Percentiles rank a stretch among this genome's conserved stretches.
Evolutionary conservation across 2,888 invertebrate species (phyloP).

Genomic region (Pyrgus malvae): DNA sequence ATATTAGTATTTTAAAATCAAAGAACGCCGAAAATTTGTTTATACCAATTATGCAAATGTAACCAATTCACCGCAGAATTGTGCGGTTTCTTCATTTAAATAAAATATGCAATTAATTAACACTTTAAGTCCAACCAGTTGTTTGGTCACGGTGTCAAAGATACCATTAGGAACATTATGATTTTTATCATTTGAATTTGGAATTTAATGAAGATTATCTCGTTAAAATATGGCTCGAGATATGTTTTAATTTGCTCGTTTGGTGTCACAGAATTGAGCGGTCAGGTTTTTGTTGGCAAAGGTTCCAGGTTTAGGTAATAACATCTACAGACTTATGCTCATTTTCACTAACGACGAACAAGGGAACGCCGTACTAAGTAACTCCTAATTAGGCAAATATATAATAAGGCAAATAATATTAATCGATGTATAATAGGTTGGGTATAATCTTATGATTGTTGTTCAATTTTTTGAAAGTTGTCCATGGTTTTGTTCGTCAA

Average conservation of each 20-base stretch:
- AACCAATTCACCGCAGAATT: neutral
- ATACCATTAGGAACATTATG: slow-evolving; percentile 13
- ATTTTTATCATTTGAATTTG: slow-evolving; percentile 1
- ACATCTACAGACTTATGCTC: too few relatives aligned
- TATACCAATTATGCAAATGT: slow-evolving; percentile 13
- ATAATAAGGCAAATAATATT: too few relatives aligned
- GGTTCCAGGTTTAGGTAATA: too few relatives aligned
- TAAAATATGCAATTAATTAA: slow-evolving; percentile 26
- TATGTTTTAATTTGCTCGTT: neutral
- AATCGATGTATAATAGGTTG: too few relatives aligned
- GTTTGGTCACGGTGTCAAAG: slow-evolving; percentile 9
- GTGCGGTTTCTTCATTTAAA: slow-evolving; percentile 4
- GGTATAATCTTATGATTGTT: too few relatives aligned
- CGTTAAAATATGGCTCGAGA: neutral
- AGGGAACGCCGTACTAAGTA: too few relatives aligned
- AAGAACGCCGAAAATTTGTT: slow-evolving; percentile 12
- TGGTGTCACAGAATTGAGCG: too few relatives aligned
- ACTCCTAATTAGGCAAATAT: too few relatives aligned
- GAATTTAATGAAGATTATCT: slow-evolving; percentile 4
- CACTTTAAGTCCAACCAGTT: neutral
- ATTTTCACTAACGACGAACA: too few relatives aligned
- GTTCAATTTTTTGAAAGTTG: too few relatives aligned
- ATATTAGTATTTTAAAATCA: slow-evolving; percentile 6
- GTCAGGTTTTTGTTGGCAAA: too few relatives aligned
- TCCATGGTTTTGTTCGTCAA: too few relatives aligned